Evolutionary conservation across 1,140 invertebrate species (phyloP), one percentile per base, ranked within the genome.

Genomic region (Hycleus cichorii): DNA sequence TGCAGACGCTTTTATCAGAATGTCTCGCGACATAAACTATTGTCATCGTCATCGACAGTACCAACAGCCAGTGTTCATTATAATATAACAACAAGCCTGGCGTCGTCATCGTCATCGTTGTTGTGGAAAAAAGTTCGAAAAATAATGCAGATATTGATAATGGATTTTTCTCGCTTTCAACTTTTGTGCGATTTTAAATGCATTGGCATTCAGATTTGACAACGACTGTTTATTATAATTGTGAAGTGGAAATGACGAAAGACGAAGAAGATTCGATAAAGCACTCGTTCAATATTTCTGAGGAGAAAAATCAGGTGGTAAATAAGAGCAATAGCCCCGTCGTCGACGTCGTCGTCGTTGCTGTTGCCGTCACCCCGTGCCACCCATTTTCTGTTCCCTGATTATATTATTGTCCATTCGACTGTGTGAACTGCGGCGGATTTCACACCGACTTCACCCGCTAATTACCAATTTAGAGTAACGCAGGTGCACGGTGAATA

Each of bases 381-480:
- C 32, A 7, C 32, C 32, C 32, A 32, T 32, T 32, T 32, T 32
- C 47, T 42, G 40, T 44, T 32, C 42, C 42, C 58, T 63, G 66
- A 69, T 70, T 70, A 70, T 64, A 67, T 67, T 67, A 69, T 70
- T 70, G 67, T 69, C 63, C 69, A 58, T 62, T 68, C 60, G 64
- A 57, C 65, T 70, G 70, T 68, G 67, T 65, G 63, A 63, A 65
- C 60, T 70, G 67, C 67, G 67, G 67, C 67, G 60, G 64, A 72
- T 72, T 72, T 72, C 70, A 72, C 70, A 72, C 70, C 70, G 65
- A 67, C 64, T 72, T 68, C 70, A 69, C 70, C 61, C 69, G 69
- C 70, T 72, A 72, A 72, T 72, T 72, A 70, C 64, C 70, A 72
- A 72, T 72, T 72, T 72, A 67, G 68, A 68, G 60, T 66, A 62